Base-by-base conservation (phyloP, 2,888 invertebrate genomes). In the Dasypolia templi region DNA sequence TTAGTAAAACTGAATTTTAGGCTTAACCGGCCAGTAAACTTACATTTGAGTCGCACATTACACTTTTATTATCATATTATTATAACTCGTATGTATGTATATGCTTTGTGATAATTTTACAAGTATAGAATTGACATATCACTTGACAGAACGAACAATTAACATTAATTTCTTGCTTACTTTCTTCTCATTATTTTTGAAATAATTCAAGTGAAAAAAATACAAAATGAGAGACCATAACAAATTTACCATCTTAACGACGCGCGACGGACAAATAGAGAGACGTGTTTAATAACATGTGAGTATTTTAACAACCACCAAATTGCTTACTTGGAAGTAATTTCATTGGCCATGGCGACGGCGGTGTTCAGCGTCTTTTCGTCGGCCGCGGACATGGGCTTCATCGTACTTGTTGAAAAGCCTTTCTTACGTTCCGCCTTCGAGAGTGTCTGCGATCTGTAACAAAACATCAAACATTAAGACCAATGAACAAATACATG, bases 351-450 rank as follows among this genome's bases (percentile, higher is more conserved):
- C 95, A 99, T 97, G 69, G 99, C 99, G 79, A 99, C 99, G 0
- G 99, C 99, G 32, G 98, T 98, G 88, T 99, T 98, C 77, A 99
- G 96, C 14, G 98, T 98, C 93, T 98, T 98, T 92, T 99, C 98
- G 90, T 99, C 99, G 78, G 99, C 98, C 0, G 99, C 98, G 19
- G 99, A 99, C 95, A 99, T 99, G 5, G 98, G 98, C 93, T 99
- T 99, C 91, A 99, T 98, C 0, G 97, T 94, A 29, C 92, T 91
- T 0, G 92, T 91, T 9, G 93, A 84, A 5, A 88, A 86, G 0
- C 89, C 64, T 85, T 93, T 92, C 90, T 96, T 92, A 90, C 96
- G 94, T 22, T 95, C 94, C n/a, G 84, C 75, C 73, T 94, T 94
- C 42, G 82, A 89, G n/a, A 95, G 83, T 3, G 94, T 94, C 35